Conservation (phyloP, 1,140 invertebrate species). For the Orussus abietinus region DNA sequence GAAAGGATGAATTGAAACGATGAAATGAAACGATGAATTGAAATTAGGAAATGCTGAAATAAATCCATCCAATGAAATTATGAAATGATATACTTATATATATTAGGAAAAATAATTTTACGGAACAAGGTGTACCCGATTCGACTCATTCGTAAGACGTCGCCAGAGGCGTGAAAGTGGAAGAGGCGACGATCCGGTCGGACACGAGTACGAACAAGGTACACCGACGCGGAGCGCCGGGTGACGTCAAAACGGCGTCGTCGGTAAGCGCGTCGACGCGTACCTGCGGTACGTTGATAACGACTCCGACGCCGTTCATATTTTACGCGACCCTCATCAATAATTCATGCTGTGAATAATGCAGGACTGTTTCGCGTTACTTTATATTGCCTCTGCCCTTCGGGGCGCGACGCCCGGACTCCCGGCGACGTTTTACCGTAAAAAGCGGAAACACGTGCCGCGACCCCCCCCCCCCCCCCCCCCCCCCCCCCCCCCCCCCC, state of each 20-base stretch:
- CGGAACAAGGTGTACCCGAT: no score
- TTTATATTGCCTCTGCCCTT: constrained; percentile 30
- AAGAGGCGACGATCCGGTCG: background rate
- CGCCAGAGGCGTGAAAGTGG: no score
- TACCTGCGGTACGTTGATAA: constrained; percentile 49
- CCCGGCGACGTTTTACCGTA: background rate
- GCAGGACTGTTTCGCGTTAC: constrained; percentile 48
- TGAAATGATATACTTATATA: no score
- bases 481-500: constrained; percentile 7
- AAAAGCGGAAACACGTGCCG: constrained; percentile 8
- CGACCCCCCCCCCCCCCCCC: constrained; percentile 4
- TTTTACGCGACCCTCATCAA: constrained; percentile 50
- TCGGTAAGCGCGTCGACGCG: constrained; percentile 17
- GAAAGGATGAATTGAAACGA: no score
- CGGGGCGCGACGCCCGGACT: no score
- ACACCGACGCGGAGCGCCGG: constrained; percentile 15
- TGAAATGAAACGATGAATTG: no score
- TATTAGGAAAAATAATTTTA: no score
- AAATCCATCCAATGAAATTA: no score
- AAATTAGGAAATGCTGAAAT: no score
- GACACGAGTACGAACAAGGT: constrained; percentile 21
- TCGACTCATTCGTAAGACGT: no score
- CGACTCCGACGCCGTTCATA: constrained; percentile 46
- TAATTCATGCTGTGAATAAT: constrained; percentile 52
- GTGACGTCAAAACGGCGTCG: constrained; percentile 38